These are phyloP conservation scores for Urocynchramus pylzowi DNA, from an alignment of 2,113 vertebrate genomes.

Conservation along the genomic window DNA sequence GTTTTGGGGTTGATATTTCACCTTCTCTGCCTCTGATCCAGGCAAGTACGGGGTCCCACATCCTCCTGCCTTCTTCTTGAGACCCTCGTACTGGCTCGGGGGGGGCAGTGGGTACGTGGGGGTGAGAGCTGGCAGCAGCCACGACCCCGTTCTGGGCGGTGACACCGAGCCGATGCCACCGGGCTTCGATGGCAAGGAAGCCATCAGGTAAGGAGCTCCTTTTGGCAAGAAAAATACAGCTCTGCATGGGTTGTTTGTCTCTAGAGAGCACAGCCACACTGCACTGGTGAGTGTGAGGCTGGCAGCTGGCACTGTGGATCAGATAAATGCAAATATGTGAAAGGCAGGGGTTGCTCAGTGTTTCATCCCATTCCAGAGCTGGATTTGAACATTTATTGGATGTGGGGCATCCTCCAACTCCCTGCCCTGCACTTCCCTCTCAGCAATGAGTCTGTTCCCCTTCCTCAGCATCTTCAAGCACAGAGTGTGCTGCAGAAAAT, in stretches of 20 bases:
- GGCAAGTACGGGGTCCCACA: constrained; percentile 79
- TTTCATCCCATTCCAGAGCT: rapidly evolving
- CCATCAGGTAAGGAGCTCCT: constrained; percentile 78
- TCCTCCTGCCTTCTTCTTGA: constrained; percentile 81
- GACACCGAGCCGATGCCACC: constrained; percentile 75
- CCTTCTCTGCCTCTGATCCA: background rate
- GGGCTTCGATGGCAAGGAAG: constrained; percentile 86
- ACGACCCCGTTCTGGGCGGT: constrained; percentile 29
- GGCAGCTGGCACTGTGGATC: rapidly evolving
- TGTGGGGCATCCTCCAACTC: background rate
- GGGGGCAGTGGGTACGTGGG: background rate
- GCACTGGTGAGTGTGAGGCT: background rate
- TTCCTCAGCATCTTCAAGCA: background rate
- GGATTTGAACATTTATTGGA: background rate
- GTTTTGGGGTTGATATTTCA: background rate
- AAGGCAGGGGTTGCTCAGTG: background rate
- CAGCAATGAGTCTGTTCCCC: background rate
- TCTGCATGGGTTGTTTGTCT: rapidly evolving
- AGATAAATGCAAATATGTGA: rapidly evolving
- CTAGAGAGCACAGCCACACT: rapidly evolving
- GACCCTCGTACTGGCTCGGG: constrained; percentile 80
- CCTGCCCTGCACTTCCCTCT: background rate
- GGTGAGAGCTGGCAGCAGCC: constrained; percentile 54
- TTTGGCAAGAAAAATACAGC: rapidly evolving
- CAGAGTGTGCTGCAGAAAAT: background rate